Conservation (phyloP, 2,797 vertebrate genomes). For the Lacerta agilis region DNA sequence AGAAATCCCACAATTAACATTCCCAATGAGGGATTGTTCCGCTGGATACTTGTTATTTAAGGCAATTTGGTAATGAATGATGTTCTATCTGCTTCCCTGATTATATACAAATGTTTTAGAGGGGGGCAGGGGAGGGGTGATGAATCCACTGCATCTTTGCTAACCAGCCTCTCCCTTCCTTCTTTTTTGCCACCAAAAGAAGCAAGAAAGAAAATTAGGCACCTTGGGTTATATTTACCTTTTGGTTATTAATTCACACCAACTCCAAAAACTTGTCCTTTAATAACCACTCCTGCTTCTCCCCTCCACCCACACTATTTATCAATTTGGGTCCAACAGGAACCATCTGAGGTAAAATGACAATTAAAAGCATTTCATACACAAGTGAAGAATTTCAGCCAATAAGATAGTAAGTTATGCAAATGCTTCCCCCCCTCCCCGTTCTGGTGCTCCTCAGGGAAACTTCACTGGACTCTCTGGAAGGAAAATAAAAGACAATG, state of each 20-base stretch:
- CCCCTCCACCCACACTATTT: not conserved
- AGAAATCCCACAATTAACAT: constrained; percentile 73
- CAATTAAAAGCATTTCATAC: constrained; percentile 69
- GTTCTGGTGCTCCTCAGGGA: constrained; percentile 53
- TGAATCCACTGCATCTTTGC: not conserved
- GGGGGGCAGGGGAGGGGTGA: not conserved
- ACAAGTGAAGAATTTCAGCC: constrained; percentile 66
- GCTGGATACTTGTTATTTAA: constrained; percentile 67
- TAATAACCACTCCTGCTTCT: not conserved
- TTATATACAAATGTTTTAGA: constrained; percentile 18
- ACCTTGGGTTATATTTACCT: not conserved
- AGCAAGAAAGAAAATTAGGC: not conserved
- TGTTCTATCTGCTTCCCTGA: constrained; percentile 41
- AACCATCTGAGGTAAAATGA: constrained; percentile 58
- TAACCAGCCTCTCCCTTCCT: not conserved
- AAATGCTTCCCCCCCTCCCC: not conserved
- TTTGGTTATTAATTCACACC: not conserved
- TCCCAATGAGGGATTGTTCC: constrained; percentile 65
- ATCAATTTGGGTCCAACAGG: constrained; percentile 15
- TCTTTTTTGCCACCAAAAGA: not conserved
- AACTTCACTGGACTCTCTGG: constrained; percentile 43
- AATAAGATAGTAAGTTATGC: constrained; percentile 61
- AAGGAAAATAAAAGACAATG: constrained; percentile 26
- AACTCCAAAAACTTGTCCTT: not conserved
- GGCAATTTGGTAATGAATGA: constrained; percentile 63